Conservation (phyloP, 37 sponge, comb jelly and placozoan species). For the Eunapius fragilis region DNA sequence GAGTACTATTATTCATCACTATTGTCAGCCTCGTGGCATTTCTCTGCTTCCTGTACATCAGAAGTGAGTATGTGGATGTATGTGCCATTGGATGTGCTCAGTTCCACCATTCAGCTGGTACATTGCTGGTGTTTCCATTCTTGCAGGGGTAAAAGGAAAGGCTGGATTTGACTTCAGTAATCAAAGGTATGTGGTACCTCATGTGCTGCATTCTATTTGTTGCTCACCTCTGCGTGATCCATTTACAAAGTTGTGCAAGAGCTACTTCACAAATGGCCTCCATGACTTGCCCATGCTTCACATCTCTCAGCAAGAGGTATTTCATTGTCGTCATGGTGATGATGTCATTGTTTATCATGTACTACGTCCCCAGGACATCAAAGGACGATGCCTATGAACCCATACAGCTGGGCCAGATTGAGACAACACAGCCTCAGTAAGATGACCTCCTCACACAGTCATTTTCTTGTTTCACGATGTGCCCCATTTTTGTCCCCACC, state of each 20-base stretch:
- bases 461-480: background rate
- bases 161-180: background rate
- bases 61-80: background rate
- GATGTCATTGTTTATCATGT: background rate
- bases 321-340: no score
- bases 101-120: no score
- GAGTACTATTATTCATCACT: background rate
- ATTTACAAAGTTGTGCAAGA: background rate
- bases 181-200: background rate
- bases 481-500: background rate
- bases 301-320: background rate
- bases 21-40: background rate
- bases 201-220: background rate
- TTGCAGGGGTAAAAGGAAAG: background rate
- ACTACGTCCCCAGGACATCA: background rate
- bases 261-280: background rate
- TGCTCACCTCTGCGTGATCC: background rate
- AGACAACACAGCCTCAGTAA: background rate
- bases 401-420: background rate
- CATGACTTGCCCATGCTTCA: background rate
- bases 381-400: background rate
- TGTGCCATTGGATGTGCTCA: background rate
- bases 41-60: background rate
- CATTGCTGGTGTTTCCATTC: no score
- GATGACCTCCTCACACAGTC: background rate